phyloP scores from a whole-genome alignment of 2,797 vertebrate genomes.

The Crenichthys baileyi region DNA sequence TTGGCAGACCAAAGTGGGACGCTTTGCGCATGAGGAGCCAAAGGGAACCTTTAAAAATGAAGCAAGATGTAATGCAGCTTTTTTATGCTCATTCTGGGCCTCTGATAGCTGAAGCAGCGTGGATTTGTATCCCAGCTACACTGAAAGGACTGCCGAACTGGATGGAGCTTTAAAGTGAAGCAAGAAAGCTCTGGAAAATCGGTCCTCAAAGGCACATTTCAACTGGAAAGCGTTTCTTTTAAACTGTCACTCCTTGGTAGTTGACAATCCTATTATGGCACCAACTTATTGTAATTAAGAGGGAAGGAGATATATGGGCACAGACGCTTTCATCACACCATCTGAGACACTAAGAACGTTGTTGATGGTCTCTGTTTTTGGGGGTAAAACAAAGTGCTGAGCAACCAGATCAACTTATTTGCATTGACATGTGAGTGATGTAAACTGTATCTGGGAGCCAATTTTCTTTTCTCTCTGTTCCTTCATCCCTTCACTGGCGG shows the following conservation, averaged over 20 bases:
- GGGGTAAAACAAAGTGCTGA: constrained; percentile 59
- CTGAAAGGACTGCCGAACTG: constrained; percentile 84
- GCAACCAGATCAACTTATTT: constrained; percentile 68
- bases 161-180: constrained; percentile 87
- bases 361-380: constrained; percentile 65
- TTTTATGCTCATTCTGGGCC: constrained; percentile 83
- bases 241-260: constrained; percentile 83
- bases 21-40: constrained; percentile 69
- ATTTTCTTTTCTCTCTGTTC: constrained; percentile 58
- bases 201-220: constrained; percentile 85
- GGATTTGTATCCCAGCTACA: constrained; percentile 87
- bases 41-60: constrained; percentile 73
- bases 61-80: constrained; percentile 83
- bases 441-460: constrained; percentile 72
- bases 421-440: constrained; percentile 77
- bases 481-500: constrained; percentile 57
- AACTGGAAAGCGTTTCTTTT: constrained; percentile 85
- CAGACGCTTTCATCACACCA: constrained; percentile 70
- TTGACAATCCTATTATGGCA: constrained; percentile 87
- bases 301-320: constrained; percentile 75
- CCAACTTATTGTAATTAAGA: constrained; percentile 85
- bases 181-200: constrained; percentile 87
- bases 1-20: constrained; percentile 78
- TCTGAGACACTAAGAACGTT: constrained; percentile 68
- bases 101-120: constrained; percentile 82